These are phyloP conservation scores for Syngnathus scovelli DNA, from an alignment of 2,113 vertebrate species.

Conservation along the genomic window DNA sequence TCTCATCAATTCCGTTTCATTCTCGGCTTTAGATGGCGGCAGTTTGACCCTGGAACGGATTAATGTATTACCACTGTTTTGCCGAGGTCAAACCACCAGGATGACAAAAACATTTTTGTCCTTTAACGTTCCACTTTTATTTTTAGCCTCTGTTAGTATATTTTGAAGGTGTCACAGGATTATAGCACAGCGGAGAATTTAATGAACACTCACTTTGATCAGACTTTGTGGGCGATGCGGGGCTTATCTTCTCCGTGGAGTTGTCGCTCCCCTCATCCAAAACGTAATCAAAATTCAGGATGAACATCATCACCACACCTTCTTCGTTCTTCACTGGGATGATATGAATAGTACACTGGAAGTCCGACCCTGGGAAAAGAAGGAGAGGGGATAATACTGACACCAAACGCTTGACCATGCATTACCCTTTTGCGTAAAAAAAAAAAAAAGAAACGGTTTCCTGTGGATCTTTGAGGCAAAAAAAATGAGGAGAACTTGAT, in stretches of 20 bases:
- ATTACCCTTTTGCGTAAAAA: background rate
- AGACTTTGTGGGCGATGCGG: conserved; percentile 82
- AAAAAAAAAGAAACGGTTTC: conserved; percentile 14
- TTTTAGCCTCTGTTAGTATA: background rate
- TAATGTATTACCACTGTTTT: background rate
- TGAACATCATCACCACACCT: conserved; percentile 97
- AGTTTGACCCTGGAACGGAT: background rate
- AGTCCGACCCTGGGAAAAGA: conserved; percentile 81
- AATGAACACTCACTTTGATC: conserved; percentile 82
- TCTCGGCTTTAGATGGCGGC: background rate
- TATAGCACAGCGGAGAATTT: background rate
- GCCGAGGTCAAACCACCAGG: background rate
- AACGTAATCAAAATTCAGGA: conserved; percentile 91
- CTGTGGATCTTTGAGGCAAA: conserved; percentile 2
- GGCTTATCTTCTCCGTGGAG: conserved; percentile 83
- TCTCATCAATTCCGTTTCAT: background rate
- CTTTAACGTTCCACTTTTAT: background rate
- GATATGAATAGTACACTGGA: conserved; percentile 91
- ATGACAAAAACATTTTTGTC: background rate
- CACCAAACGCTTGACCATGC: conserved; percentile 9
- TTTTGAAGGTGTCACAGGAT: conserved; percentile 3
- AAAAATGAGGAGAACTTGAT: conserved; percentile 23
- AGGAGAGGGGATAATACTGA: conserved; percentile 27
- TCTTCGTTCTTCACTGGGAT: conserved; percentile 98
- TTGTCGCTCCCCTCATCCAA: conserved; percentile 78